phyloP scores from a whole-genome alignment of 1,140 invertebrate genomes.

The Sitodiplosis mosellana region DNA sequence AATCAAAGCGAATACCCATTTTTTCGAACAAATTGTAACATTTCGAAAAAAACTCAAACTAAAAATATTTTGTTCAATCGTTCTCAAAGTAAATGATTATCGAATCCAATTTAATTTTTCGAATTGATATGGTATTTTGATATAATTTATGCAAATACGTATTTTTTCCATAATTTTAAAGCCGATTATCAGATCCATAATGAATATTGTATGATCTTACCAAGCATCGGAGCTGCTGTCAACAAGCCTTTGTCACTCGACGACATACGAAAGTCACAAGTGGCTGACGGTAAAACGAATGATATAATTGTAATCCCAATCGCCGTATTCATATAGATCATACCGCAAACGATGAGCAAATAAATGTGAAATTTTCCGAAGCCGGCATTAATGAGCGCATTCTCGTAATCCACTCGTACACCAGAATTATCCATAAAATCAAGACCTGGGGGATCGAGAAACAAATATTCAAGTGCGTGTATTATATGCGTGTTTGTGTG shows the following conservation, averaged over 20 bases:
- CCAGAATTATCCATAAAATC: constrained; percentile 13
- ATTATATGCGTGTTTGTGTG: neutral
- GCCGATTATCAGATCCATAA: neutral
- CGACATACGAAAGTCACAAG: constrained; percentile 58
- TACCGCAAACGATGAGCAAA: constrained; percentile 42
- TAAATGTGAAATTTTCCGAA: constrained; percentile 61
- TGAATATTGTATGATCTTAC: constrained; percentile 24
- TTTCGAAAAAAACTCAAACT: too few relatives aligned
- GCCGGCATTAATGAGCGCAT: constrained; percentile 31
- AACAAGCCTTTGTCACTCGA: constrained; percentile 53
- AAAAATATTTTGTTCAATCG: too few relatives aligned
- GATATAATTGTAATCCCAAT: constrained; percentile 76
- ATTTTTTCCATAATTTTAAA: neutral
- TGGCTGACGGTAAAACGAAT: constrained; percentile 53
- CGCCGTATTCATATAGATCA: constrained; percentile 36
- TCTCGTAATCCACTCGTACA: constrained; percentile 11
- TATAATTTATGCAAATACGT: neutral
- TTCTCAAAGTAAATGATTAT: too few relatives aligned
- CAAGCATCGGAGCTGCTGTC: constrained; percentile 55
- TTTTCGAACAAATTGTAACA: too few relatives aligned
- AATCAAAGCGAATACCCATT: too few relatives aligned
- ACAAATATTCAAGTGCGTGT: neutral
- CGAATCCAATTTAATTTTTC: too few relatives aligned
- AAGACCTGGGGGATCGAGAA: constrained; percentile 6
- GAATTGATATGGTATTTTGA: neutral